Percentiles rank a stretch among this genome's conserved stretches.
Conservation (phyloP, 2,797 vertebrate genomes). For the Lophius americanus region DNA sequence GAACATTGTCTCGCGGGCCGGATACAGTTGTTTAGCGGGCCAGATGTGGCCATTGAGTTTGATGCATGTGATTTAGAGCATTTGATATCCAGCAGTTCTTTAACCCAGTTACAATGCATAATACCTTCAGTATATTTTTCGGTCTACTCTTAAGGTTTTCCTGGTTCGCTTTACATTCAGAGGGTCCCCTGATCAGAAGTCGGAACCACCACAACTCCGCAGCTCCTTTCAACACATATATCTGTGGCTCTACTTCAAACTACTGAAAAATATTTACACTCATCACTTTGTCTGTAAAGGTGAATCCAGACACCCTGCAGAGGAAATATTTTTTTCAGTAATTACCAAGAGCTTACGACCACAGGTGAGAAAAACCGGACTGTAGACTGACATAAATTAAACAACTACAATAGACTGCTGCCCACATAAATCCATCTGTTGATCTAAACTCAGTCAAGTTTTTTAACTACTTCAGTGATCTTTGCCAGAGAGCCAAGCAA, state of each 20-base stretch:
- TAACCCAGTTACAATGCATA: not conserved
- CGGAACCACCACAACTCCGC: not conserved
- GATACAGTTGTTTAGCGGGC: no score
- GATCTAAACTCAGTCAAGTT: constrained; percentile 18
- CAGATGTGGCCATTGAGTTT: no score
- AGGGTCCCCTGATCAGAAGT: not conserved
- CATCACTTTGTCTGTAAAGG: not conserved
- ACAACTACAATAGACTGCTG: constrained; percentile 7
- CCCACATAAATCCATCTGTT: not conserved
- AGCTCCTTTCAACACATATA: not conserved
- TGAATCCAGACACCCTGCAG: constrained; percentile 1
- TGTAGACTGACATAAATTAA: constrained; percentile 5
- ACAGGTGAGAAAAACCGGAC: constrained; percentile 3
- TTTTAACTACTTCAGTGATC: constrained; percentile 16
- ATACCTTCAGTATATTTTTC: not conserved
- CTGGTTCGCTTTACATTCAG: not conserved
- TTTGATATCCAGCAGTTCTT: not conserved
- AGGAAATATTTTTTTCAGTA: constrained; percentile 9
- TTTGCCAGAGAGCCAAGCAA: constrained; percentile 2
- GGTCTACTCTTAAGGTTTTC: not conserved
- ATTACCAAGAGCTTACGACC: constrained; percentile 4
- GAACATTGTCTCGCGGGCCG: no score
- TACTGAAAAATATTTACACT: constrained; percentile 5
- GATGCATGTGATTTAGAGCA: not conserved
- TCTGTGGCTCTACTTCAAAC: not conserved